These are phyloP conservation scores for Montifringilla adamsi DNA, from an alignment of 2,113 vertebrate species.

Conservation along the genomic window DNA sequence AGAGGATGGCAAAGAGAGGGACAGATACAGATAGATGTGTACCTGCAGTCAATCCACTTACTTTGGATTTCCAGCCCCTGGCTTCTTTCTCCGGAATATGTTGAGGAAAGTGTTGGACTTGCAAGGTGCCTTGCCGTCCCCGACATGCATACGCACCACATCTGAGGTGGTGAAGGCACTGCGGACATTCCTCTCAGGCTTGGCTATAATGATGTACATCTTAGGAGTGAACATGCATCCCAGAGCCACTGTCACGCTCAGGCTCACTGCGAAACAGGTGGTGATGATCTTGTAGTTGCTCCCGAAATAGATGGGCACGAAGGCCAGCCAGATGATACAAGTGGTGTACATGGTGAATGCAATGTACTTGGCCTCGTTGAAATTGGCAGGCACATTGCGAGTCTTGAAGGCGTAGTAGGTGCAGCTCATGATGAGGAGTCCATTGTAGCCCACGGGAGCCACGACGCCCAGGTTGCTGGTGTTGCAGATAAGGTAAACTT, in stretches of 20 bases:
- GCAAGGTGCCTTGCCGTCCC: slow-evolving; percentile 92
- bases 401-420: slow-evolving; percentile 99
- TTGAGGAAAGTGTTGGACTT: slow-evolving; percentile 92
- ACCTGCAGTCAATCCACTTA: slow-evolving; percentile 64
- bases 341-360: slow-evolving; percentile 99
- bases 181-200: slow-evolving; percentile 95
- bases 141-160: slow-evolving; percentile 97
- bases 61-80: slow-evolving; percentile 86
- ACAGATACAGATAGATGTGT: not conserved
- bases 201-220: slow-evolving; percentile 99
- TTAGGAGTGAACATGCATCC: slow-evolving; percentile 99
- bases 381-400: slow-evolving; percentile 96
- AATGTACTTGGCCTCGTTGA: slow-evolving; percentile 99
- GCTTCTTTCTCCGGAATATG: slow-evolving; percentile 97
- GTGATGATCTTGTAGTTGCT: slow-evolving; percentile 99
- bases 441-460: slow-evolving; percentile 96
- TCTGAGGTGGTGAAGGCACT: slow-evolving; percentile 99
- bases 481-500: slow-evolving; percentile 97
- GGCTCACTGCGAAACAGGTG: slow-evolving; percentile 96
- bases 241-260: slow-evolving; percentile 96
- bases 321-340: slow-evolving; percentile 99
- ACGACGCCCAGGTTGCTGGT: slow-evolving; percentile 95
- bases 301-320: slow-evolving; percentile 98
- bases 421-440: slow-evolving; percentile 97
- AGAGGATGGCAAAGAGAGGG: not conserved